Percentiles rank a stretch among this genome's conserved stretches.
phyloP scores from a whole-genome alignment of 1,140 invertebrate genomes.

The Calosoma granatense region DNA sequence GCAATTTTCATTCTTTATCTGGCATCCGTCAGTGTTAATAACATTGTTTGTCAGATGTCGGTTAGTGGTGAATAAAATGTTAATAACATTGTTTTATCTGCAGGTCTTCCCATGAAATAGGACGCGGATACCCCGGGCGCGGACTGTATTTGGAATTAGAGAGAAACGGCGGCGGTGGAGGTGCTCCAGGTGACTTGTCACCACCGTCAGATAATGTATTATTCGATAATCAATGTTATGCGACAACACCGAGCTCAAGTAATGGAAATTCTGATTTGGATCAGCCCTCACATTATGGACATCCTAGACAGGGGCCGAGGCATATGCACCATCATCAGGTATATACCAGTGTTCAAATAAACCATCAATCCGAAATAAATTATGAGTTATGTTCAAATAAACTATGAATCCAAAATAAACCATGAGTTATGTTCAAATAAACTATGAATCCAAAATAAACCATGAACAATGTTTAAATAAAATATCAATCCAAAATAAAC shows the following conservation, averaged over 20 bases:
- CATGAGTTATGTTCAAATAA: too few species aligned
- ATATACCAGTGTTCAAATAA: conserved; percentile 9
- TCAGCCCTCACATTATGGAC: conserved; percentile 50
- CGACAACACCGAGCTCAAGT: conserved; percentile 82
- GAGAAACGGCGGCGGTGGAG: conserved; percentile 48
- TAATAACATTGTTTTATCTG: too few species aligned
- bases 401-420: too few species aligned
- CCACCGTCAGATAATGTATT: conserved; percentile 85
- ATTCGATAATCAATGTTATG: conserved; percentile 90
- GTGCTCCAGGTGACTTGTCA: conserved; percentile 57
- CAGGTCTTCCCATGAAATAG: conserved; percentile 54
- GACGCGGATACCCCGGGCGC: conserved; percentile 47
- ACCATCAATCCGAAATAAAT: neutral
- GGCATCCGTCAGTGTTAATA: too few species aligned
- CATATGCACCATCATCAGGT: conserved; percentile 43
- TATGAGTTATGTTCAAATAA: too few species aligned
- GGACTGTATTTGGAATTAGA: conserved; percentile 78
- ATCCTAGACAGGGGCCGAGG: conserved; percentile 37
- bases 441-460: too few species aligned
- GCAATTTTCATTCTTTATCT: too few species aligned
- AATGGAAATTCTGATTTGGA: conserved; percentile 83
- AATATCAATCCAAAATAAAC: too few species aligned
- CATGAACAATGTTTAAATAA: too few species aligned
- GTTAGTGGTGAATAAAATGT: too few species aligned
- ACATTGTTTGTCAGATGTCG: too few species aligned